Base-by-base conservation (phyloP, 2,113 vertebrate genomes). In the Rhodinocichla rosea region DNA sequence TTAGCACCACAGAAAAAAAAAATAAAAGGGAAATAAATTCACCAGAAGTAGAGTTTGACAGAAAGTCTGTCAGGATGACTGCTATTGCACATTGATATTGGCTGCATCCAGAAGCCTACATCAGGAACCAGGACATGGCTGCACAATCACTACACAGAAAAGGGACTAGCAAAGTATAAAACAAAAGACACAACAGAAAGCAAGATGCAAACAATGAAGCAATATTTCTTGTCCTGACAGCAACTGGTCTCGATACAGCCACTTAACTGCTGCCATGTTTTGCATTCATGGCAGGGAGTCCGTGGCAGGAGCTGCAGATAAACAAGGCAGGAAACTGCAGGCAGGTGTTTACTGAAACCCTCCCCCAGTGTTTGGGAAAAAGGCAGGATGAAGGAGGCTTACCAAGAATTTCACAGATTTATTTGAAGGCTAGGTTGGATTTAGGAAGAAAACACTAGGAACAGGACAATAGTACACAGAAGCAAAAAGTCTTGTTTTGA, bases 381-480 rank as follows among this genome's bases (percentile, higher is more conserved):
- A 75, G 15, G 49, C 20, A 90, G 33, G 39, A 71, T 1, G 1
- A 75, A 82, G 19, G 7, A 67, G 6, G 52, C 30, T 63, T 52
- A 67, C 4, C 5, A 4, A 87, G 52, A 47, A 70, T 49, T 47
- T 68, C 56, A 64, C 4, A 69, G 19, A 18, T 55, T 74, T 50
- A 55, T 42, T 28, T 86, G 65, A 84, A 71, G 39, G 52, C 60
- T 33, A 81, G 33, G 19, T 6, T 64, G 35, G 30, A 84, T 71
- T 89, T 64, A 68, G 35, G 49, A 89, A 78, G 42, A 57, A 91
- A 83, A 53, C 23, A 60, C 23, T 3, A 83, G 37, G 35, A 73
- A 11, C 9, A 49, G 23, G 19, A 62, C 2, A 5, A 62, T 2
- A 45, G 33, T 5, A 49, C 7, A 45, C 1, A 0, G 10, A 53